Evolutionary conservation across 1,140 invertebrate genomes (phyloP), one percentile per base, ranked within the genome.

Genomic region (Drosophila bifasciata): DNA sequence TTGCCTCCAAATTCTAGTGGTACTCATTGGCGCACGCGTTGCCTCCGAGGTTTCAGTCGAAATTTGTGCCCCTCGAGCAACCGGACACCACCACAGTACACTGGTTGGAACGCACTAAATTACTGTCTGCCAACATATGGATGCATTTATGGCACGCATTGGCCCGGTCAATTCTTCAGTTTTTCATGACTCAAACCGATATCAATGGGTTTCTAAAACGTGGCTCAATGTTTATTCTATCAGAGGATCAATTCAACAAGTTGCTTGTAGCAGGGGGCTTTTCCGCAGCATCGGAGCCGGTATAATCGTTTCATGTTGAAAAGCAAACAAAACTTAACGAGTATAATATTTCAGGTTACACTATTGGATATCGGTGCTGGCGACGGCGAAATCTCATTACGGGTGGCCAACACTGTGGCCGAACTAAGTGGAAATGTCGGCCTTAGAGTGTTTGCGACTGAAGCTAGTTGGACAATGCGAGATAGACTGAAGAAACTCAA

Each of bases 141-240:
- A 93, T 93, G 16, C 95, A 97, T 86, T 80, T 97, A 25, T 96
- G 94, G 93, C 94, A 96, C 89, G 93, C 94, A 4, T 28, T 97
- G 17, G 93, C 94, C 8, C 93, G 94, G 68, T 92, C 93, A 7
- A 75, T 97, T 41, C 92, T 97, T 1, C 93, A 93, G 52, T 93
- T 93, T 79, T 96, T 97, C 90, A 94, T 97, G 94, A 95, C 95
- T 0, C 94, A 94, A 78, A 97, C 96, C 3, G 95, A 95, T 39
- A 94, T 96, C 41, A 97, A 97, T 92, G 96, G 96, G 0, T 77
- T 91, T 11, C 92, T 98, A 5, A 94, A 95, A 40, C 93, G 97
- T 53, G 97, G 97, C 6, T 97, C 96, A 1, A 98, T 98, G 97
- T 98, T 97, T 90, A 96, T 98, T 4, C 94, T 97, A 77, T 98